phyloP scores from a whole-genome alignment of 2,113 vertebrate species.

The Bostrychus sinensis region DNA sequence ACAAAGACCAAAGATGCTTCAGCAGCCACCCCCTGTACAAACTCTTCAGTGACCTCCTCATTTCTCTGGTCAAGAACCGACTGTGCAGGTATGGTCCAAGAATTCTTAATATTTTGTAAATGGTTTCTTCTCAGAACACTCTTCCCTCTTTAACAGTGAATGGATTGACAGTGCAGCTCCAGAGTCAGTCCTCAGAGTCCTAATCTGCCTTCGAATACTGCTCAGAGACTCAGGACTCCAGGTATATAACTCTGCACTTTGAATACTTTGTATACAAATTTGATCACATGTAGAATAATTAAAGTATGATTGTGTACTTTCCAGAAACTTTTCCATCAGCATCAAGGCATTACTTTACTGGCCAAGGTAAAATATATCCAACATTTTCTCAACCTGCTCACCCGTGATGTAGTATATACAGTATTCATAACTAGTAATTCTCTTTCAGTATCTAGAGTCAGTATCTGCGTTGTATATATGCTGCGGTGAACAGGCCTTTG shows the following conservation, averaged over 20 bases:
- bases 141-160: constrained; percentile 70
- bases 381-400: not conserved
- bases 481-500: constrained; percentile 76
- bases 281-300: too few relatives aligned
- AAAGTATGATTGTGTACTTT: constrained; percentile 12
- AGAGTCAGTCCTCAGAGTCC: constrained; percentile 82
- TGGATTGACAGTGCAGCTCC: constrained; percentile 82
- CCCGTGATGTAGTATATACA: too few relatives aligned
- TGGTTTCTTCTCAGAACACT: not conserved
- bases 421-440: constrained; percentile 7
- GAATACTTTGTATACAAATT: too few relatives aligned
- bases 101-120: not conserved
- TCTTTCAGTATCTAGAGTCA: constrained; percentile 82
- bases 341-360: constrained; percentile 73
- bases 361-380: constrained; percentile 68
- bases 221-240: constrained; percentile 86
- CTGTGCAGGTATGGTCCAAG: constrained; percentile 83
- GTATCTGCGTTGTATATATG: constrained; percentile 77
- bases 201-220: constrained; percentile 87
- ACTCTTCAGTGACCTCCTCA: constrained; percentile 85
- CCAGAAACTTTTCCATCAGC: constrained; percentile 77
- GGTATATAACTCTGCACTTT: constrained; percentile 68
- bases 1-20: constrained; percentile 88
- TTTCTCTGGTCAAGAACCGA: constrained; percentile 84
- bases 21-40: constrained; percentile 78